Evolutionary conservation across 2,113 vertebrate species (phyloP).

Genomic region (Microtus ochrogaster): DNA sequence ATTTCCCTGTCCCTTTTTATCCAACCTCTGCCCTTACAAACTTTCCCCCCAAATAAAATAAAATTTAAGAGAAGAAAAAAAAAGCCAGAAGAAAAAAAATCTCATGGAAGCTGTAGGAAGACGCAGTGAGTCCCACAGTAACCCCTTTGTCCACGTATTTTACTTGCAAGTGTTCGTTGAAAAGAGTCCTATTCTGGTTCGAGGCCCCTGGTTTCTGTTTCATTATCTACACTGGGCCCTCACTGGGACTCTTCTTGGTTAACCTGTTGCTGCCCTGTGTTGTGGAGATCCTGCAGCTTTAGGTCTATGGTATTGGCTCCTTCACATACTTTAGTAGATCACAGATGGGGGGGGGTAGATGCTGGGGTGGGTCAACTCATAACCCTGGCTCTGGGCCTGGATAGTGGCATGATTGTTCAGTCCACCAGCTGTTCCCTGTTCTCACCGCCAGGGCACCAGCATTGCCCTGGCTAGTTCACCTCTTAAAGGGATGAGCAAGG

Average conservation of each 20-base stretch:
- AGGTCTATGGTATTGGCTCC: no score
- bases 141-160: not conserved
- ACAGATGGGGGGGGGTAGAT: no score
- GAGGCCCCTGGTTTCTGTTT: not conserved
- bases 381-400: not conserved
- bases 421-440: not conserved
- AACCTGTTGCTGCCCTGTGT: not conserved
- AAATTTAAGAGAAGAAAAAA: not conserved
- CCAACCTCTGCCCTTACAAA: not conserved
- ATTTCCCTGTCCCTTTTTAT: not conserved
- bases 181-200: not conserved
- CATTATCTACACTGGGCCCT: not conserved
- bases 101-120: not conserved
- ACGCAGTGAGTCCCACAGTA: not conserved
- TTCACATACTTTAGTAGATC: not conserved
- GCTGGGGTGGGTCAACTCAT: not conserved
- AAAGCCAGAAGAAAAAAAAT: not conserved
- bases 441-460: not conserved
- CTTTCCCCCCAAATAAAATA: not conserved
- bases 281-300: not conserved
- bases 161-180: not conserved
- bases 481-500: not conserved
- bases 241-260: not conserved
- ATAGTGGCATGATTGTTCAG: not conserved
- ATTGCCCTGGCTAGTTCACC: not conserved